Percentiles rank a stretch among this genome's conserved stretches.
phyloP scores from a whole-genome alignment of 2,888 invertebrate genomes.

The Campopleginae sp. region DNA sequence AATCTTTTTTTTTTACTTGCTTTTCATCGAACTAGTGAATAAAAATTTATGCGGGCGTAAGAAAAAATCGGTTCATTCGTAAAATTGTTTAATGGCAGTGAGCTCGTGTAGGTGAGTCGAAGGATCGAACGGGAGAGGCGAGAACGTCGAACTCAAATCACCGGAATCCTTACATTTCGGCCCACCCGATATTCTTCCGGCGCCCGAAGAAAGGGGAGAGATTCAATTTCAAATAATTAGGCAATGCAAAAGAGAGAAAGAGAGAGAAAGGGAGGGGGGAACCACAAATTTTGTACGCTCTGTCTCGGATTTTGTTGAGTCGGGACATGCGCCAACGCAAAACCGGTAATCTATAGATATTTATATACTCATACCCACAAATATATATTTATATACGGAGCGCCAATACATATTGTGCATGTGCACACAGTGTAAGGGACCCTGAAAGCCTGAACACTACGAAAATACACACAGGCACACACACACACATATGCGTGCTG shows the following conservation, averaged over 20 bases:
- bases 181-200: constrained; percentile 59
- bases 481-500: neutral
- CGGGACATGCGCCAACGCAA: constrained; percentile 42
- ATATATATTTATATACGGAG: neutral
- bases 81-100: neutral
- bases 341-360: constrained; percentile 40
- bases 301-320: constrained; percentile 50
- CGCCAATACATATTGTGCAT: neutral
- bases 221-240: constrained; percentile 76
- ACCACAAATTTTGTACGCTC: constrained; percentile 72
- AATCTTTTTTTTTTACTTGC: neutral
- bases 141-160: constrained; percentile 54
- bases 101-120: constrained; percentile 20
- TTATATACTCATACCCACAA: constrained; percentile 16
- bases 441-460: neutral
- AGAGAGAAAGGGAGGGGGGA: constrained; percentile 50
- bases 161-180: constrained; percentile 35
- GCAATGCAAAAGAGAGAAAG: constrained; percentile 58
- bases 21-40: no score
- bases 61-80: constrained; percentile 15
- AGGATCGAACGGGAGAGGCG: constrained; percentile 41
- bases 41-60: neutral
- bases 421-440: neutral
- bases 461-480: neutral
- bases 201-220: constrained; percentile 38